phyloP scores from a whole-genome alignment of 2,797 vertebrate species.

The Denticeps clupeoides region DNA sequence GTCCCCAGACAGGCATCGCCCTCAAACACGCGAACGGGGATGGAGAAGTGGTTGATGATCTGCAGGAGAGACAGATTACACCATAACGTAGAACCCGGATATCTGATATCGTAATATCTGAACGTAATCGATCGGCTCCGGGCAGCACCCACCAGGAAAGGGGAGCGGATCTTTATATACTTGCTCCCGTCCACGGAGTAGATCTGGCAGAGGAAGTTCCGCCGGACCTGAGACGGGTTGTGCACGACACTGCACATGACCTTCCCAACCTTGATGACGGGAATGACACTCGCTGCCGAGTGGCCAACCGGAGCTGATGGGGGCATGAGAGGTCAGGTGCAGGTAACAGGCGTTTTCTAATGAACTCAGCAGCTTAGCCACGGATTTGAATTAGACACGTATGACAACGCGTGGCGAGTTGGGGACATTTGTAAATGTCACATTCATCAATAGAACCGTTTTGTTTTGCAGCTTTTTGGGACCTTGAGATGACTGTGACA shows the following conservation, averaged over 20 bases:
- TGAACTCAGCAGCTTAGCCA: too few relatives aligned
- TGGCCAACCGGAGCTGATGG: constrained; percentile 75
- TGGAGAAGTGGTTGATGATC: constrained; percentile 91
- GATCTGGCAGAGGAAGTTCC: constrained; percentile 91
- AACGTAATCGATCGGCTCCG: too few relatives aligned
- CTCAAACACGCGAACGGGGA: constrained; percentile 78
- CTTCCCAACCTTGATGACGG: constrained; percentile 84
- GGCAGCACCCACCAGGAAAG: constrained; percentile 80
- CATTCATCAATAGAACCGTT: too few relatives aligned
- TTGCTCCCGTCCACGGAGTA: constrained; percentile 86
- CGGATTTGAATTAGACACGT: too few relatives aligned
- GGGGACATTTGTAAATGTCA: too few relatives aligned
- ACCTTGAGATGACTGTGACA: too few relatives aligned
- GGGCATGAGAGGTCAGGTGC: background rate
- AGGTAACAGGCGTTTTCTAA: too few relatives aligned
- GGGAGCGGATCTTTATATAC: constrained; percentile 87
- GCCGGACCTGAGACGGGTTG: constrained; percentile 72
- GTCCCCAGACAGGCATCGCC: constrained; percentile 69
- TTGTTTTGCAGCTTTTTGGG: too few relatives aligned
- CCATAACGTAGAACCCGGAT: constrained; percentile 9
- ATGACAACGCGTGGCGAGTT: too few relatives aligned
- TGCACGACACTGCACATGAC: constrained; percentile 82
- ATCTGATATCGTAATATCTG: too few relatives aligned
- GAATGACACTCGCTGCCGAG: constrained; percentile 75
- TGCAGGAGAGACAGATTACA: constrained; percentile 38